Conservation (phyloP, 1,140 invertebrate genomes). For the Aphelenchoides besseyi region DNA sequence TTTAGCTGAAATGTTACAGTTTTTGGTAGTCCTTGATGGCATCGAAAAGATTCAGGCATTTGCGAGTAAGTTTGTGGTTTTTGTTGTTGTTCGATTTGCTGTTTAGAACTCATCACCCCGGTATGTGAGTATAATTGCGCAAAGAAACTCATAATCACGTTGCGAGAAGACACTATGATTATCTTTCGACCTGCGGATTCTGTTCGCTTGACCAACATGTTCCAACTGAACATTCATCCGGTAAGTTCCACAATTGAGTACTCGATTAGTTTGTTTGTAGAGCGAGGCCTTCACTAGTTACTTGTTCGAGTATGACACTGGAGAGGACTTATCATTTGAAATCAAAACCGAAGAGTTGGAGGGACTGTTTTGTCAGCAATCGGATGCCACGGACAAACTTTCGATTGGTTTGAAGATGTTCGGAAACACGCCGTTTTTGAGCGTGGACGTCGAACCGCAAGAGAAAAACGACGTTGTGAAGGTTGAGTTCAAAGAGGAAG, state of each 20-base stretch:
- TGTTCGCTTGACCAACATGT: neutral
- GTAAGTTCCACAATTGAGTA: neutral
- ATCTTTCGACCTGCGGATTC: neutral
- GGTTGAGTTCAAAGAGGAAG: neutral
- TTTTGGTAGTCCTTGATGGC: neutral
- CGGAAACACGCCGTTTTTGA: neutral
- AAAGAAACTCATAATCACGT: neutral
- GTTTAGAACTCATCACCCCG: neutral
- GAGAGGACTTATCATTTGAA: neutral
- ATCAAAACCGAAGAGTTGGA: neutral
- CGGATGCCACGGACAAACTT: neutral
- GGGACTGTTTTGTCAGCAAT: neutral
- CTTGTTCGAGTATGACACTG: neutral
- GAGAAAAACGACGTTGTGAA: neutral
- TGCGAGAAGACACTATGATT: neutral
- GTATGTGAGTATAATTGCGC: neutral
- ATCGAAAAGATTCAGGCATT: neutral
- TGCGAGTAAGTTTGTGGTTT: conserved; percentile 1
- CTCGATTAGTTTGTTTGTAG: neutral
- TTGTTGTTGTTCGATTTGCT: neutral
- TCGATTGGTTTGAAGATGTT: neutral
- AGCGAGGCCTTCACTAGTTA: neutral
- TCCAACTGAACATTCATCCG: neutral
- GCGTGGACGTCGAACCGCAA: neutral
- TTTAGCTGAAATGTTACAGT: neutral